These are phyloP conservation scores for Folsomia candida DNA, from an alignment of 2,888 invertebrate species.

Conservation along the genomic window DNA sequence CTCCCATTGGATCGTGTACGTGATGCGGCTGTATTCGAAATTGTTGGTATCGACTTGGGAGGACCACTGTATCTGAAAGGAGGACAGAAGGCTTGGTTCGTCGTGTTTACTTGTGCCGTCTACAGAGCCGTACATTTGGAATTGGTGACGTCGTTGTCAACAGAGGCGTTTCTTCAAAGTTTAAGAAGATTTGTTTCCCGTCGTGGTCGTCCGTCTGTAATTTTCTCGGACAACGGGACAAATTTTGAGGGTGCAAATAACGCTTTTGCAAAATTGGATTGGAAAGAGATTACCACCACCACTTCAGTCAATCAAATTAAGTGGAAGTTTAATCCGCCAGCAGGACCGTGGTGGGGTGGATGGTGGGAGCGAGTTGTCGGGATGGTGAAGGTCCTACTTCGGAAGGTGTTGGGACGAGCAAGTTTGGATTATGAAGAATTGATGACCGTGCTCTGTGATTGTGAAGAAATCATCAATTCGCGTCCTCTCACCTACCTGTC, in stretches of 20 bases:
- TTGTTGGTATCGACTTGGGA: slow-evolving; percentile 2
- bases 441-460: slow-evolving; percentile 38
- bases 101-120: slow-evolving; percentile 10
- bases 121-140: not conserved
- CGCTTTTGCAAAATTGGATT: slow-evolving; percentile 18
- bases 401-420: slow-evolving; percentile 36
- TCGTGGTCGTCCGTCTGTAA: slow-evolving; percentile 15
- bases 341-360: too few species aligned
- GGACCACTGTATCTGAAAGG: slow-evolving; percentile 7
- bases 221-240: slow-evolving; percentile 51
- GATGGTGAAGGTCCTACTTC: not conserved
- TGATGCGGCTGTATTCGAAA: slow-evolving; percentile 9
- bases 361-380: slow-evolving; percentile 15
- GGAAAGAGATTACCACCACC: slow-evolving; percentile 15
- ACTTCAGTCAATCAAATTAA: slow-evolving; percentile 30
- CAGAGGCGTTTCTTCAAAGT: too few species aligned
- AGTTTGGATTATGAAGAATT: slow-evolving; percentile 43
- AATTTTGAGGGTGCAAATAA: slow-evolving; percentile 46
- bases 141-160: too few species aligned
- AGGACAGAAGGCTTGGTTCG: not conserved
- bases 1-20: slow-evolving; percentile 5
- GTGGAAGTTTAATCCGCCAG: slow-evolving; percentile 49
- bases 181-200: not conserved
- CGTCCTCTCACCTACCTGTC: slow-evolving; percentile 49
- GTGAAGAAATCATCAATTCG: slow-evolving; percentile 45